Evolutionary conservation across 2,888 invertebrate species (phyloP), one percentile per base, ranked within the genome.

Genomic region (Rosalia funebris): DNA sequence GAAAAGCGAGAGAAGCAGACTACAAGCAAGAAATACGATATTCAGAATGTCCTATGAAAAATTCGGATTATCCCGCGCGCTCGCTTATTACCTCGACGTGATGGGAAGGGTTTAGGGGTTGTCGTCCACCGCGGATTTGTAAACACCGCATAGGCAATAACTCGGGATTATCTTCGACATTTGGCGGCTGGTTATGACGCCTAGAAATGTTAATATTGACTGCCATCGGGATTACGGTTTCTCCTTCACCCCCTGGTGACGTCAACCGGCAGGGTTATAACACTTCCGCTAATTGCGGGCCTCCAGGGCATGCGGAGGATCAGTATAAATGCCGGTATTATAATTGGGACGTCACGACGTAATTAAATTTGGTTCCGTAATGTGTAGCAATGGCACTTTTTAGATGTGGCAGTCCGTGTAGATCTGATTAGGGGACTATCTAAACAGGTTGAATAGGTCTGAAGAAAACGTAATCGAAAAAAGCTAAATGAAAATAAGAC

Each of bases 171-270:
- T 71, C 75, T 69, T 71, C 70, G 76, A 76, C 75, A 72, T 77
- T 78, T 74, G 74, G 73, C 76, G 74, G 75, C 73, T 74, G 76
- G 75, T 76, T 76, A 76, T 77, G 77, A 77, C 77, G 75, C 76
- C 75, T 74, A 75, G 77, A 76, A 79, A 78, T 77, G 79, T 77
- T 78, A 78, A 79, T 79, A 79, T 78, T 79, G 77, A 77, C 77
- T 75, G 75, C 73, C 74, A 72, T 57, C 66, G 57, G 71, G 67
- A 69, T 73, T 71, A 67, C 31, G 31, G 61, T 42, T 57, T 50
- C 52, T 42, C 17, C 31, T 25, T 34, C 34, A n/a, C 17, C 32
- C 59, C 54, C 45, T 9, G 16, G 45, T 48, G 37, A 14, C 48
- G 44, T 44, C 19, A 25, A 37, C 19, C 36, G 53, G 45, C 16